Evolutionary conservation across 2,888 invertebrate species (phyloP).

Genomic region (Exephanes ischioxanthus): DNA sequence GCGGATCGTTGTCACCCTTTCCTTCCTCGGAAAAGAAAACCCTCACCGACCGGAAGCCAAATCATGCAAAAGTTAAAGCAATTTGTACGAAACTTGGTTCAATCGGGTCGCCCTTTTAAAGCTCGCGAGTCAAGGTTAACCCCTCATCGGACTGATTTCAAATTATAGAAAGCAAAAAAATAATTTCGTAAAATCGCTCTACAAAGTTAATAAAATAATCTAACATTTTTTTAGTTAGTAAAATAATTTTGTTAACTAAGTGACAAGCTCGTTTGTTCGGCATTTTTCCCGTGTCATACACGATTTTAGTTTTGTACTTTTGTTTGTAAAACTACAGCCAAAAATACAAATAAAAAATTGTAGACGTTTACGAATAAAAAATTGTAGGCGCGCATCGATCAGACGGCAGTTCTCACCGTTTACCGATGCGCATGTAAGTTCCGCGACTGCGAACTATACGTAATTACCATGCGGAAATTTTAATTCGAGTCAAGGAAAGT

Average conservation of each 20-base stretch:
- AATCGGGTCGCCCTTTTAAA: neutral
- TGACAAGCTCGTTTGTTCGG: no score
- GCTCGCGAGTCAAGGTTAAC: neutral
- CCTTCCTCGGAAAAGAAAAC: conserved; percentile 38
- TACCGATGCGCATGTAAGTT: neutral
- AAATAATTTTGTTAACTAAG: no score
- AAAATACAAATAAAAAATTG: no score
- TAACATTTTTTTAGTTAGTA: no score
- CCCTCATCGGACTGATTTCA: neutral
- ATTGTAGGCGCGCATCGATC: no score
- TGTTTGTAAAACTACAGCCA: no score
- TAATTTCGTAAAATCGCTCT: no score
- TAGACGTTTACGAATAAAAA: no score
- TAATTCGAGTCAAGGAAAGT: neutral
- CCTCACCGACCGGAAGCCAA: conserved; percentile 1
- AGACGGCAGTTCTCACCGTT: no score
- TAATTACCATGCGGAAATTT: neutral
- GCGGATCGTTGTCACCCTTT: conserved; percentile 52
- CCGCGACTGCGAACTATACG: neutral
- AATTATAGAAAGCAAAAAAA: neutral
- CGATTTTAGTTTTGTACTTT: no score
- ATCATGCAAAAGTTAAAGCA: conserved; percentile 12
- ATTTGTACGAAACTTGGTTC: conserved; percentile 9
- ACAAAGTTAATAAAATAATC: no score
- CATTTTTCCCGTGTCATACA: no score